Percentiles rank a stretch among this genome's conserved stretches.
phyloP scores from a whole-genome alignment of 2,113 vertebrate genomes.

The Nothocercus nigrocapillus region DNA sequence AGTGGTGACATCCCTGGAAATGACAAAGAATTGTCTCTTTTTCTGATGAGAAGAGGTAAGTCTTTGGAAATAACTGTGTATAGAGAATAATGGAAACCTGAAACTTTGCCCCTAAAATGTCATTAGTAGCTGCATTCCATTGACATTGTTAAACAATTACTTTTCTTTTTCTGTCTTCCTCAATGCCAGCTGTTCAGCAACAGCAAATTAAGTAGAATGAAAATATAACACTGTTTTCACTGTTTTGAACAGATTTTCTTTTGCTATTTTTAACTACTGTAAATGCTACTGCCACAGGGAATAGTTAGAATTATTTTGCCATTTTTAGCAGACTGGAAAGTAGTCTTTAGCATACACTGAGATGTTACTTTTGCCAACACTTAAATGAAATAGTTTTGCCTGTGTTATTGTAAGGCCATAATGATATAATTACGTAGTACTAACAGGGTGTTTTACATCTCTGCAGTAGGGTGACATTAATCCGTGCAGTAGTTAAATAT shows the following conservation, averaged over 20 bases:
- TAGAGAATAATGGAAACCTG: not conserved
- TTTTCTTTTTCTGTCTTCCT: not conserved
- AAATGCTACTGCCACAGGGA: constrained; percentile 45
- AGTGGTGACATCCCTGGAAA: not conserved
- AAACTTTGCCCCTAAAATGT: not conserved
- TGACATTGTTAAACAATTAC: not conserved
- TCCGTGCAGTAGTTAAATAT: not conserved
- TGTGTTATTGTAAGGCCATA: constrained; percentile 59
- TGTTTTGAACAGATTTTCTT: constrained; percentile 26
- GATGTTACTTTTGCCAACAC: constrained; percentile 50
- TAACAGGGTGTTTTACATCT: constrained; percentile 36
- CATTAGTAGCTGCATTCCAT: not conserved
- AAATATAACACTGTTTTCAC: constrained; percentile 18
- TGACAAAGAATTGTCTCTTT: not conserved
- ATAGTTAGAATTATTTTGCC: constrained; percentile 55
- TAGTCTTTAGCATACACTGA: constrained; percentile 22
- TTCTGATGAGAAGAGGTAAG: not conserved
- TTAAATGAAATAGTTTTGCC: constrained; percentile 39
- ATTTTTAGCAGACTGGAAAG: constrained; percentile 44
- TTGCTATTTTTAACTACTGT: constrained; percentile 56
- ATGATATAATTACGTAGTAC: constrained; percentile 49
- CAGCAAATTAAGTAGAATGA: not conserved
- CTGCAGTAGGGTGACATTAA: constrained; percentile 32
- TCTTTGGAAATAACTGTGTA: not conserved
- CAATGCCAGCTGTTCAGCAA: not conserved